Percentiles rank a stretch among this genome's conserved stretches.
These are phyloP conservation scores for Drosophila nigromelanica DNA, from an alignment of 1,140 invertebrate species.

Conservation along the genomic window DNA sequence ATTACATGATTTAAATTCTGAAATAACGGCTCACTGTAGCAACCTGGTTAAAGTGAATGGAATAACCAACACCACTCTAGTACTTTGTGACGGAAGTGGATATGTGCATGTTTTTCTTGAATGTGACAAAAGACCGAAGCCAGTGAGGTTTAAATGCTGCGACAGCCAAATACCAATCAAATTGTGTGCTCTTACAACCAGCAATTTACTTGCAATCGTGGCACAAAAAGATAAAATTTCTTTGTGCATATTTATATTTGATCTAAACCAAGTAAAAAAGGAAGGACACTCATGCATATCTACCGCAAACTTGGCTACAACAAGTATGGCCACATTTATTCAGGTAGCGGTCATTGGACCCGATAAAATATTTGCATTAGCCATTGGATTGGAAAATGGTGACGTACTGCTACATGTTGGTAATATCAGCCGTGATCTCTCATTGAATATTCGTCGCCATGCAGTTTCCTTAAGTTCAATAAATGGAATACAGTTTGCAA, in stretches of 20 bases:
- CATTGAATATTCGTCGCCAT: conserved; percentile 40
- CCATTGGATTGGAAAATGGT: conserved; percentile 59
- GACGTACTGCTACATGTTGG: conserved; percentile 54
- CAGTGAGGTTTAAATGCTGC: conserved; percentile 42
- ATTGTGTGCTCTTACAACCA: conserved; percentile 50
- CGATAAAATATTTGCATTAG: conserved; percentile 42
- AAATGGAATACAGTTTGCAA: conserved; percentile 55
- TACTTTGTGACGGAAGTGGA: conserved; percentile 54
- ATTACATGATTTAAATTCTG: conserved; percentile 13
- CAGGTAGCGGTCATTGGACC: conserved; percentile 19
- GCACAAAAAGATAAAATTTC: conserved; percentile 26
- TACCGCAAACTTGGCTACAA: conserved; percentile 7
- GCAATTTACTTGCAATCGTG: conserved; percentile 38
- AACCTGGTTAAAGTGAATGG: conserved; percentile 26
- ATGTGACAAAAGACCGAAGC: conserved; percentile 26
- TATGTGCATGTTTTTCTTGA: conserved; percentile 41
- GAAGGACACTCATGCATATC: conserved; percentile 42
- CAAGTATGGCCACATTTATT: conserved; percentile 34
- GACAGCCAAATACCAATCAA: conserved; percentile 15
- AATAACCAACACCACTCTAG: conserved; percentile 16
- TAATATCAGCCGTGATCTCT: conserved; percentile 38
- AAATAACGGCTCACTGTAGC: conserved; percentile 51
- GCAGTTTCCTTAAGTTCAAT: conserved; percentile 32
- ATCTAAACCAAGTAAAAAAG: conserved; percentile 44
- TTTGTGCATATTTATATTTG: conserved; percentile 49